Percentiles rank a stretch among this genome's conserved stretches.
Evolutionary conservation across 2,888 invertebrate genomes (phyloP).

Genomic region (Mesorhabditis spiculigera): DNA sequence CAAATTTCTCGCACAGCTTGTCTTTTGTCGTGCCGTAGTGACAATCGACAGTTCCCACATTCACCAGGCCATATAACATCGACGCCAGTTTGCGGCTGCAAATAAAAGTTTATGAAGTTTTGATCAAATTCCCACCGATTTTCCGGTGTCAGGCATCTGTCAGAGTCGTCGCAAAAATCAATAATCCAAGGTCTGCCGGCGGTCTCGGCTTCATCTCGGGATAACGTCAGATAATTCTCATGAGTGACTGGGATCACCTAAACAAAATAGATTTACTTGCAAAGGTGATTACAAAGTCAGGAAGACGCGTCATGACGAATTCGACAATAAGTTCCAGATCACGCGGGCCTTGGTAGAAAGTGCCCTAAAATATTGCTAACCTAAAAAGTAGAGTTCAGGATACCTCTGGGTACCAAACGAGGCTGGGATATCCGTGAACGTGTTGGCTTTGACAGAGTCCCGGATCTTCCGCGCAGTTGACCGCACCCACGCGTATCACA

Average conservation of each 20-base stretch:
- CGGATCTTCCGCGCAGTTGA: conserved; percentile 83
- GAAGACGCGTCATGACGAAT: conserved; percentile 67
- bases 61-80: conserved; percentile 67
- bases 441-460: conserved; percentile 74
- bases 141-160: conserved; percentile 26
- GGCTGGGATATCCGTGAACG: conserved; percentile 74
- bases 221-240: conserved; percentile 38
- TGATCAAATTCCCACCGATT: conserved; percentile 19
- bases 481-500: conserved; percentile 76
- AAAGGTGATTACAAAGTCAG: neutral
- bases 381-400: neutral
- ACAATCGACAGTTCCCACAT: conserved; percentile 66
- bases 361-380: conserved; percentile 62
- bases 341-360: conserved; percentile 68
- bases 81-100: conserved; percentile 70
- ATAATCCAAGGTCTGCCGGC: conserved; percentile 63
- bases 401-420: conserved; percentile 71
- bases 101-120: conserved; percentile 10
- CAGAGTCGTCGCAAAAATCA: conserved; percentile 64
- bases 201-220: conserved; percentile 32
- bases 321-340: conserved; percentile 67
- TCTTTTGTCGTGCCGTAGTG: conserved; percentile 60
- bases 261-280: neutral
- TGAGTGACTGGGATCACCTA: conserved; percentile 36
- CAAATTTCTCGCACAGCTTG: conserved; percentile 63